Percentiles rank a stretch among this genome's conserved stretches.
These are phyloP conservation scores for Alauda arvensis DNA, from an alignment of 2,797 vertebrate genomes.

Conservation along the genomic window DNA sequence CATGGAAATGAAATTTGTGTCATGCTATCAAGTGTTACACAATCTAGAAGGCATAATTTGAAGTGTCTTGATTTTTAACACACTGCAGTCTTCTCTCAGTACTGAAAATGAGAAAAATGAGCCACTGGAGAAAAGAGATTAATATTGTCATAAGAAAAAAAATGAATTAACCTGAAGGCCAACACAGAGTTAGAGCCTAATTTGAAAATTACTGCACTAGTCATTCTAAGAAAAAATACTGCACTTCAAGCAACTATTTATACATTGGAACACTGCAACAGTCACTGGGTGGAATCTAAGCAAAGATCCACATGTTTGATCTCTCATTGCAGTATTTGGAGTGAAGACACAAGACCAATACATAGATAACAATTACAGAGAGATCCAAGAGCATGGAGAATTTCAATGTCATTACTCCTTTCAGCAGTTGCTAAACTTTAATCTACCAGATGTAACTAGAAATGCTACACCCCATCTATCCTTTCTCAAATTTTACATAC, in stretches of 20 bases:
- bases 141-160: neutral
- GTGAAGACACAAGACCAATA: neutral
- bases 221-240: neutral
- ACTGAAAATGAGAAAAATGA: constrained; percentile 7
- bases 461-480: neutral
- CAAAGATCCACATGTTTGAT: neutral
- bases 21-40: neutral
- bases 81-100: neutral
- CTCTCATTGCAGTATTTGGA: neutral
- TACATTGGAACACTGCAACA: neutral
- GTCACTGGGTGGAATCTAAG: neutral
- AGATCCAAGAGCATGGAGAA: neutral
- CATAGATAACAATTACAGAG: neutral
- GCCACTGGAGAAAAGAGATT: neutral
- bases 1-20: neutral
- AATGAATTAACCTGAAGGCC: neutral
- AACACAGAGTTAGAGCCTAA: neutral
- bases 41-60: neutral
- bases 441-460: neutral
- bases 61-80: constrained; percentile 15
- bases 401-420: neutral
- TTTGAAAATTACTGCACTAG: neutral
- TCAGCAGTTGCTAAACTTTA: neutral
- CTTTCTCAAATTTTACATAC: neutral
- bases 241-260: neutral